phyloP scores from a whole-genome alignment of 2,113 vertebrate genomes.

The Eurystomus gularis region DNA sequence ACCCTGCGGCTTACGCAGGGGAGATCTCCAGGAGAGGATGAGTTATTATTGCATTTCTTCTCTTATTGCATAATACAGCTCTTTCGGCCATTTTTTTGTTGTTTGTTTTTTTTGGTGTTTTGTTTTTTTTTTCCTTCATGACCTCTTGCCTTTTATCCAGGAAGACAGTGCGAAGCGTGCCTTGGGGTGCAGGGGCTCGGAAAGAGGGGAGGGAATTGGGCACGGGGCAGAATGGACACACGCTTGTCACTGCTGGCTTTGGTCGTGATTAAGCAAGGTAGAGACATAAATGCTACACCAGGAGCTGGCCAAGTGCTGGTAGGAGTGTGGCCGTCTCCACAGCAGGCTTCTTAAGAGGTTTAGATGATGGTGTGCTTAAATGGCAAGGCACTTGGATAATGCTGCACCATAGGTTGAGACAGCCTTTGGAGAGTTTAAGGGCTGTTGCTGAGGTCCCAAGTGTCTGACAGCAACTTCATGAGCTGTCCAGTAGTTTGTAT shows the following conservation, averaged over 20 bases:
- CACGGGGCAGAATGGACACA: background rate
- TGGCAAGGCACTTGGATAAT: background rate
- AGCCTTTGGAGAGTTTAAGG: background rate
- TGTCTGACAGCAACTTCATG: background rate
- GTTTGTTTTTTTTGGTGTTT: no score
- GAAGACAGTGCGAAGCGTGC: background rate
- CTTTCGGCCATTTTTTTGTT: constrained; percentile 16
- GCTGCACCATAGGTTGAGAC: rapidly evolving
- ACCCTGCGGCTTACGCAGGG: background rate
- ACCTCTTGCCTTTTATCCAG: constrained; percentile 6
- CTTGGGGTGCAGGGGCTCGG: background rate
- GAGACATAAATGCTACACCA: background rate
- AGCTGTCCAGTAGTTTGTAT: background rate
- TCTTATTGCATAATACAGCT: constrained; percentile 49
- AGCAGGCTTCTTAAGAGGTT: background rate
- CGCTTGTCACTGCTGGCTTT: rapidly evolving
- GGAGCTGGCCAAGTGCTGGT: background rate
- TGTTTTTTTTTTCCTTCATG: background rate
- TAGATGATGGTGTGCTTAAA: background rate
- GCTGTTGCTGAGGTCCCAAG: background rate
- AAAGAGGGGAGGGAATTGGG: background rate
- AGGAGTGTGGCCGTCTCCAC: background rate
- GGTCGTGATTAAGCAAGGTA: background rate
- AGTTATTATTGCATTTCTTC: constrained; percentile 32
- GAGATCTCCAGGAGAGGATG: background rate